Conservation (phyloP, 2,113 vertebrate species). For the Phalacrocorax brasilianus region DNA sequence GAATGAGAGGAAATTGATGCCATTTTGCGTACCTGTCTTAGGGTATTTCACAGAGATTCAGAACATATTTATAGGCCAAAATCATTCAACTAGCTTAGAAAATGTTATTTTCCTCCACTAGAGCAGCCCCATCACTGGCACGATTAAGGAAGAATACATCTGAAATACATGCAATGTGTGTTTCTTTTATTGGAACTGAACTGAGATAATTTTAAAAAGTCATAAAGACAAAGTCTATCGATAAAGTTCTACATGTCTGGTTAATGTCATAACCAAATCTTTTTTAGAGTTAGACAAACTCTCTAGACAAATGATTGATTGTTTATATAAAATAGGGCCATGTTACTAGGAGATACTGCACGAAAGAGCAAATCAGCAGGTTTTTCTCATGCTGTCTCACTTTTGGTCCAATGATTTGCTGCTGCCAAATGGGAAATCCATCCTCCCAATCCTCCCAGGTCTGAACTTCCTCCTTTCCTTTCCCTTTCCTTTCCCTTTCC, state of each 20-base stretch:
- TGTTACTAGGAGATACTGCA: not conserved
- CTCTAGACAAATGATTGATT: not conserved
- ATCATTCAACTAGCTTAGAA: not conserved
- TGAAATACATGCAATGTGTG: not conserved
- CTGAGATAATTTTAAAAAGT: not conserved
- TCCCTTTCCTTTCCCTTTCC: not conserved
- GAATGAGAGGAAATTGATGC: not conserved
- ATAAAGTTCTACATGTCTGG: not conserved
- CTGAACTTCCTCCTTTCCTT: not conserved
- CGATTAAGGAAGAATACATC: not conserved
- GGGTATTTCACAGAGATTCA: not conserved
- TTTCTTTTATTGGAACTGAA: not conserved
- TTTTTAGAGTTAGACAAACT: not conserved
- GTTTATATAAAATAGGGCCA: not conserved
- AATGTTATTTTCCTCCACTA: not conserved
- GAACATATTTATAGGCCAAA: not conserved
- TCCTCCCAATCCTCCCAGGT: not conserved
- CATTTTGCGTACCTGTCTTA: not conserved
- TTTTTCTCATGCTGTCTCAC: not conserved
- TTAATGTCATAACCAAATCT: not conserved
- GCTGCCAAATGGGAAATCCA: not conserved
- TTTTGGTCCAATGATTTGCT: not conserved
- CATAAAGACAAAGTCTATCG: not conserved
- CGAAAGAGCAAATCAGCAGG: not conserved
- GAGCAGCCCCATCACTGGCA: not conserved